A percentile compares a stretch with the other conserved stretches of the same genome.
Conservation (phyloP, 2,113 vertebrate species). For the Myotis davidii region DNA sequence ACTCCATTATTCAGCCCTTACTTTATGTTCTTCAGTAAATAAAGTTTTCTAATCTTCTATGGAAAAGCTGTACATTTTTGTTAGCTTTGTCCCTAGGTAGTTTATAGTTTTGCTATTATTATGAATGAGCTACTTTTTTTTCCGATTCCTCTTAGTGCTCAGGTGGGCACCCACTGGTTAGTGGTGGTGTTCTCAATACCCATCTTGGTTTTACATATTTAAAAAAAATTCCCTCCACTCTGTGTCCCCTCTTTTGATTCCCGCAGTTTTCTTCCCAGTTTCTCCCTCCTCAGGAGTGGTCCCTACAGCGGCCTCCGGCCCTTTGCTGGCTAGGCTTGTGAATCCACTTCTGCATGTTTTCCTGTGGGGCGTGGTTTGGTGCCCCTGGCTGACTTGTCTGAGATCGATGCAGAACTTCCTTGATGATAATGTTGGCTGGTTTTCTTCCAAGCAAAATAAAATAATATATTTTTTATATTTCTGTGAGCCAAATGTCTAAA, state of each 20-base stretch:
- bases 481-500: neutral
- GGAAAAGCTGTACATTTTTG: neutral
- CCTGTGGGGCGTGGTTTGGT: neutral
- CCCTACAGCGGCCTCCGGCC: neutral
- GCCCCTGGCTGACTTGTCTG: neutral
- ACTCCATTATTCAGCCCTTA: neutral
- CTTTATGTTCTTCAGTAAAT: neutral
- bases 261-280: neutral
- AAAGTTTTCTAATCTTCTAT: constrained; percentile 1
- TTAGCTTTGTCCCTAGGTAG: neutral
- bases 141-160: neutral
- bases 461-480: neutral
- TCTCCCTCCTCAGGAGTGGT: neutral
- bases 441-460: constrained; percentile 3
- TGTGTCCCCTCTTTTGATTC: neutral
- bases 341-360: neutral
- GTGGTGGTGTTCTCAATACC: neutral
- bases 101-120: constrained; percentile 24
- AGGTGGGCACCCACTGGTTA: neutral
- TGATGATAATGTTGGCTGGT: neutral
- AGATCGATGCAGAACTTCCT: neutral
- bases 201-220: neutral
- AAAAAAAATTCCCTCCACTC: neutral
- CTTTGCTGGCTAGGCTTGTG: neutral
- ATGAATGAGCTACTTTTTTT: neutral